Percentiles rank a stretch among this genome's conserved stretches.
Conservation (phyloP, 2,113 vertebrate genomes). For the Lepisosteus osseus region DNA sequence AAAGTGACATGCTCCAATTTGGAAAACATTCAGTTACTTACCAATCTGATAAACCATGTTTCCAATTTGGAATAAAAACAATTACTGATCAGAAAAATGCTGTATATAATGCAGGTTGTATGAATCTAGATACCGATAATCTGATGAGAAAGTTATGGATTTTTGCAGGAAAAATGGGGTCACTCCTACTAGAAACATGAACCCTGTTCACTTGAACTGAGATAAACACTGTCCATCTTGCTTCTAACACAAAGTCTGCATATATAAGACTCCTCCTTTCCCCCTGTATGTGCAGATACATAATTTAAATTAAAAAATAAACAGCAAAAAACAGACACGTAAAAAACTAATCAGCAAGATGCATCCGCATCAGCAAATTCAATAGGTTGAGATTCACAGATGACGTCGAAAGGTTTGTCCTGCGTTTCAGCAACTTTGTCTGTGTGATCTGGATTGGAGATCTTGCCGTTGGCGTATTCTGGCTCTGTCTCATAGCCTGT, state of each 20-base stretch:
- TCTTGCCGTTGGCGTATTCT: conserved; percentile 76
- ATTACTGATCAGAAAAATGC: conserved; percentile 55
- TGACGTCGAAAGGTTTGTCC: conserved; percentile 85
- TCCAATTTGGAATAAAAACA: conserved; percentile 95
- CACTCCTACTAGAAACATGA: too few species aligned
- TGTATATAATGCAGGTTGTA: conserved; percentile 26
- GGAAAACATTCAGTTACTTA: conserved; percentile 83
- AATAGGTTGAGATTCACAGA: conserved; percentile 78
- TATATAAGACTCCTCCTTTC: background rate
- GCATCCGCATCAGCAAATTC: conserved; percentile 83
- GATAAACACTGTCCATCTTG: too few species aligned
- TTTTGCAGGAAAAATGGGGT: background rate
- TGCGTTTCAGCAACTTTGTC: conserved; percentile 43
- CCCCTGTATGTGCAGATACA: background rate
- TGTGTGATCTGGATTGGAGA: conserved; percentile 59
- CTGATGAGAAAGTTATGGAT: conserved; percentile 21
- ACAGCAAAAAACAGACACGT: background rate
- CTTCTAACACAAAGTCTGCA: background rate
- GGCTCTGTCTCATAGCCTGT: conserved; percentile 91
- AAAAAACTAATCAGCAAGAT: conserved; percentile 30
- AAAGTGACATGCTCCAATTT: conserved; percentile 71
- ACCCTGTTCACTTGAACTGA: too few species aligned
- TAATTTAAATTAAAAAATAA: background rate
- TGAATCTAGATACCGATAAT: conserved; percentile 5
- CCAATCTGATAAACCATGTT: conserved; percentile 98